A percentile compares a stretch with the other conserved stretches of the same genome.
These are phyloP conservation scores for Caenorhabditis inopinata DNA, from an alignment of 1,140 invertebrate species.

Conservation along the genomic window DNA sequence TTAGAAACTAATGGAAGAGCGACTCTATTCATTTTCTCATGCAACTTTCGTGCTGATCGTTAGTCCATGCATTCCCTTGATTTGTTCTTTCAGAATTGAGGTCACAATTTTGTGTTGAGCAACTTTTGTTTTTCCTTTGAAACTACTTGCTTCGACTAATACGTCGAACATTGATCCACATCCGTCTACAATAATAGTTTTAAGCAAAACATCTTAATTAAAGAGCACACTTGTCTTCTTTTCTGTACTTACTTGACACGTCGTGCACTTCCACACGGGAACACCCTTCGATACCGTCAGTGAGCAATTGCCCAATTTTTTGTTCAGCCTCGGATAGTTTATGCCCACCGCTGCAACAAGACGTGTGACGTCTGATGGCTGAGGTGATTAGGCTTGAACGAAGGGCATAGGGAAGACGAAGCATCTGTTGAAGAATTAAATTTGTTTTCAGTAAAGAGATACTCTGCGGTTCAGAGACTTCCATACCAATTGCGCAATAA, in stretches of 20 bases:
- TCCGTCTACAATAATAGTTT: constrained; percentile 37
- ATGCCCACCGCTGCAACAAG: neutral
- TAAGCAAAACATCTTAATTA: neutral
- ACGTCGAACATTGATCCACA: constrained; percentile 54
- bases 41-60: constrained; percentile 48
- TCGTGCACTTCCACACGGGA: constrained; percentile 36
- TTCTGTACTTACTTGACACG: constrained; percentile 26
- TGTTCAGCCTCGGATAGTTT: constrained; percentile 28
- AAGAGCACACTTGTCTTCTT: neutral
- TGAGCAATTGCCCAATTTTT: constrained; percentile 9
- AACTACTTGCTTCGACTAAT: constrained; percentile 40
- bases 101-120: constrained; percentile 52
- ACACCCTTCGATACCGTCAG: constrained; percentile 2
- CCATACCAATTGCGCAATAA: too few species aligned
- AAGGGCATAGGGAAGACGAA: neutral
- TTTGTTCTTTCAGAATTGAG: constrained; percentile 43
- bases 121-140: constrained; percentile 48
- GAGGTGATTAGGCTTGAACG: neutral
- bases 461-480: too few species aligned
- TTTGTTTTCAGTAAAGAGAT: too few species aligned
- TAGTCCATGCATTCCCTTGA: constrained; percentile 49
- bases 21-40: too few species aligned
- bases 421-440: too few species aligned
- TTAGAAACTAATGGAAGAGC: neutral
- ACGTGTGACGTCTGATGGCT: neutral